These are phyloP conservation scores for Chroicocephalus ridibundus DNA, from an alignment of 2,113 vertebrate species.

Conservation along the genomic window DNA sequence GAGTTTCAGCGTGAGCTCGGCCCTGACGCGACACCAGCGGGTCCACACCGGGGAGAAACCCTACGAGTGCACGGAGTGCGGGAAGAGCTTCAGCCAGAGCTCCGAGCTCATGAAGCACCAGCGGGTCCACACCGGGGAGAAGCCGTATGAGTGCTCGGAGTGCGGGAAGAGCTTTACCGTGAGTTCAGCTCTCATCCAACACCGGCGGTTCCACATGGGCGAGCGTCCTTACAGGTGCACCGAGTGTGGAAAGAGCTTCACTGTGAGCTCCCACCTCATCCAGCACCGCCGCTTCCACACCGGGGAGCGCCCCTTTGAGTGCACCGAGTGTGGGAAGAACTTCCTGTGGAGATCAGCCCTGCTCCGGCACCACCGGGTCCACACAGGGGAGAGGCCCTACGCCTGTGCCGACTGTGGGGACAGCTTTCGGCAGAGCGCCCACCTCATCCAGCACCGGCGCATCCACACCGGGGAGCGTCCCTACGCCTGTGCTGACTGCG, in stretches of 20 bases:
- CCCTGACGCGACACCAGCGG: conserved; percentile 36
- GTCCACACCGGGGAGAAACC: conserved; percentile 50
- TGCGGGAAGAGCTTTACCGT: conserved; percentile 66
- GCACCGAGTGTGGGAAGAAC: conserved; percentile 10
- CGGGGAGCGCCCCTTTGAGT: conserved; percentile 19
- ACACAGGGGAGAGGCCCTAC: conserved; percentile 44
- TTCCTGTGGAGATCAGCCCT: conserved; percentile 48
- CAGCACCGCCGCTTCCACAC: conserved; percentile 71
- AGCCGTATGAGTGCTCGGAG: conserved; percentile 58
- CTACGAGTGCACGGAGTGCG: conserved; percentile 35
- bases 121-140: conserved; percentile 70
- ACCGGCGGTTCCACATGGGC: conserved; percentile 64
- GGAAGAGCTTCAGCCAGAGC: conserved; percentile 70
- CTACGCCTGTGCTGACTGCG: background rate
- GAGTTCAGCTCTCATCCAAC: conserved; percentile 72
- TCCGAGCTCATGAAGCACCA: conserved; percentile 71
- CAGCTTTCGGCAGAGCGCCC: conserved; percentile 48
- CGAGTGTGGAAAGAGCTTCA: conserved; percentile 71
- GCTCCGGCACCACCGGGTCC: conserved; percentile 18
- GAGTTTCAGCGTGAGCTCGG: conserved; percentile 52
- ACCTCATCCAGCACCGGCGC: conserved; percentile 50
- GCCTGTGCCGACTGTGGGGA: conserved; percentile 7
- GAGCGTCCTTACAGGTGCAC: conserved; percentile 65
- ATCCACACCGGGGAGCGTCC: conserved; percentile 49
- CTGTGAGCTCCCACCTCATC: conserved; percentile 70